Conservation (phyloP, 2,113 vertebrate species). For the Corythoichthys intestinalis region DNA sequence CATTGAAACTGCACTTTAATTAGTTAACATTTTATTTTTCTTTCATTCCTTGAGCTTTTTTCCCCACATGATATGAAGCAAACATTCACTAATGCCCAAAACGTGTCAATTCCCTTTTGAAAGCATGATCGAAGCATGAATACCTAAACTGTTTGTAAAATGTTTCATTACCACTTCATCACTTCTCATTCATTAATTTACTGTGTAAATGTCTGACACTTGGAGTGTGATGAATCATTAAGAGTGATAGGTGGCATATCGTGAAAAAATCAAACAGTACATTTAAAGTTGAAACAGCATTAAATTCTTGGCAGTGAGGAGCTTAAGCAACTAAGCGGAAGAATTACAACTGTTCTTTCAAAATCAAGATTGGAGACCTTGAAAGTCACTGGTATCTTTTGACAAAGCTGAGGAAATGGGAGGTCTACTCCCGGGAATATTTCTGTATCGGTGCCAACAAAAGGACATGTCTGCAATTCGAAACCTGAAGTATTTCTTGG, state of each 20-base stretch:
- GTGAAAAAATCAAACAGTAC: constrained; percentile 16
- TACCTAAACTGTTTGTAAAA: background rate
- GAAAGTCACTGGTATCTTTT: constrained; percentile 17
- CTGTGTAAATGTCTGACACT: constrained; percentile 41
- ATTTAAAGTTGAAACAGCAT: constrained; percentile 9
- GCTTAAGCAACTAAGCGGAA: constrained; percentile 9
- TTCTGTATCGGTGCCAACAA: constrained; percentile 37
- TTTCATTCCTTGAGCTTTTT: background rate
- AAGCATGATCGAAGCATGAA: background rate
- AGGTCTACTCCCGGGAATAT: constrained; percentile 34
- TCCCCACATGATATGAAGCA: background rate
- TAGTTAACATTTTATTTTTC: background rate
- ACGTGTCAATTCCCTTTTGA: background rate
- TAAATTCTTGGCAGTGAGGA: constrained; percentile 5
- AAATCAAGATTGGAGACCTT: constrained; percentile 34
- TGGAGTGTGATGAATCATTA: constrained; percentile 48
- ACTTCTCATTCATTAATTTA: constrained; percentile 18
- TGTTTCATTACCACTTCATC: background rate
- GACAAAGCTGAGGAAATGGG: constrained; percentile 31
- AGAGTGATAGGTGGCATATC: constrained; percentile 26
- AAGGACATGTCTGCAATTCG: constrained; percentile 17
- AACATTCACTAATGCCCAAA: background rate
- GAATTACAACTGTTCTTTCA: constrained; percentile 20
- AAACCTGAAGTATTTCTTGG: background rate
- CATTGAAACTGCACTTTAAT: background rate